Percentiles rank a stretch among this genome's conserved stretches.
Evolutionary conservation across 2,113 vertebrate genomes (phyloP).

Genomic region (Pontoporia blainvillei): DNA sequence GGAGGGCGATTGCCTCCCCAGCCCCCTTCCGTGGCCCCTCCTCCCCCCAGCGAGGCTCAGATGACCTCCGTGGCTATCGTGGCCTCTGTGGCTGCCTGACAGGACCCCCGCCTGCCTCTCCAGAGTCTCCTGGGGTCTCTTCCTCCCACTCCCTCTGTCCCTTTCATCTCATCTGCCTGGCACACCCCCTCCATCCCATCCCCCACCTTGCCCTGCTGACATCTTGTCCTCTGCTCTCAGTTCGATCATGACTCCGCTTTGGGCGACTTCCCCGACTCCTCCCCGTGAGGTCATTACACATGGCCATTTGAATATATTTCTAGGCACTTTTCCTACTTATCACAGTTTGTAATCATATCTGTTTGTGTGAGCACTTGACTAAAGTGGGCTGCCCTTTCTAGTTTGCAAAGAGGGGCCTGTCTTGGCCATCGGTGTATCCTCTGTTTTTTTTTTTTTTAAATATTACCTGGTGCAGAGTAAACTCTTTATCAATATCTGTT

Average conservation of each 20-base stretch:
- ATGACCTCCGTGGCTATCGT: not conserved
- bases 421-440: not conserved
- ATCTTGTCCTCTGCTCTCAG: not conserved
- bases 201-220: not conserved
- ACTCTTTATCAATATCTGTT: not conserved
- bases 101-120: not conserved
- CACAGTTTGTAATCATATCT: not conserved
- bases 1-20: not conserved
- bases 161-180: not conserved
- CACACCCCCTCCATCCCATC: not conserved
- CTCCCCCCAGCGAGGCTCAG: not conserved
- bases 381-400: not conserved
- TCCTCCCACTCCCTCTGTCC: not conserved
- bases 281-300: not conserved
- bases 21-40: fast-evolving
- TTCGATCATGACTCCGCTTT: not conserved
- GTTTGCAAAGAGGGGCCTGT: not conserved
- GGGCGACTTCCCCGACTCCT: not conserved
- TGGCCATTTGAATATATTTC: not conserved
- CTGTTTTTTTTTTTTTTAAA: not conserved
- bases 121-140: not conserved
- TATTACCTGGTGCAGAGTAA: not conserved
- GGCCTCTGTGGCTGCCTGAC: not conserved
- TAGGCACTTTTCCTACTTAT: not conserved
- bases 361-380: not conserved